Evolutionary conservation across 2,888 invertebrate genomes (phyloP), one percentile per base, ranked within the genome.

Genomic region (Keiferia lycopersicella): DNA sequence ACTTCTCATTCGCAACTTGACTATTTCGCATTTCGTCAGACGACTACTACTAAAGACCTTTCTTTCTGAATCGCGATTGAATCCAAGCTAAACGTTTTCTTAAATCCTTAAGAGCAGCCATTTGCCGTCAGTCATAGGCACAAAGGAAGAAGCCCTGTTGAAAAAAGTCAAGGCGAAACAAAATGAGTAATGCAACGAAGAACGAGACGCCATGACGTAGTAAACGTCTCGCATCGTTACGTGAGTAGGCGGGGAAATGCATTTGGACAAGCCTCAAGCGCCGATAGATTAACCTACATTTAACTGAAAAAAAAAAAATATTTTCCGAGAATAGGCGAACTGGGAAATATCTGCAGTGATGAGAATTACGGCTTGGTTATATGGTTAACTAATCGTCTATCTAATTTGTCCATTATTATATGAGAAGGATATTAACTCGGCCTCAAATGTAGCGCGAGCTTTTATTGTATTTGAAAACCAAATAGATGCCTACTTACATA

Each of bases 181-280:
- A 14, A 20, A 20, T 20, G 51, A 20, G 20, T 51, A 20, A 51
- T 51, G 51, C 10, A 51, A 51, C 51, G 12, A 51, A 14, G 41
- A 51, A 51, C 22, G 22, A 22, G 20, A 51, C 20, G 51, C 51
- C 20, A 20, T 51, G 51, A 51, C 20, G 51, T 51, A 22, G 20
- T n/a, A 20, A 20, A 51, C 18, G 16, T 2, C n/a, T n/a, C 51
- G 20, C 51, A 10, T 22, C 20, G 51, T 22, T 20, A 20, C 51
- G 51, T 20, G 41, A 14, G 41, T 41, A 41, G 41, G 41, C 41
- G 41, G 41, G 3, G 14, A 14, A 41, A 41, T 41, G 41, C 41
- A 41, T 14, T 41, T 12, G 41, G 14, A n/a, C 41, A 1, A 14
- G 41, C 14, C 41, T 14, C 41, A 41, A 14, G n/a, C n/a, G 41